Evolutionary conservation across 2,113 vertebrate species (phyloP).

Genomic region (Climacteris rufus): DNA sequence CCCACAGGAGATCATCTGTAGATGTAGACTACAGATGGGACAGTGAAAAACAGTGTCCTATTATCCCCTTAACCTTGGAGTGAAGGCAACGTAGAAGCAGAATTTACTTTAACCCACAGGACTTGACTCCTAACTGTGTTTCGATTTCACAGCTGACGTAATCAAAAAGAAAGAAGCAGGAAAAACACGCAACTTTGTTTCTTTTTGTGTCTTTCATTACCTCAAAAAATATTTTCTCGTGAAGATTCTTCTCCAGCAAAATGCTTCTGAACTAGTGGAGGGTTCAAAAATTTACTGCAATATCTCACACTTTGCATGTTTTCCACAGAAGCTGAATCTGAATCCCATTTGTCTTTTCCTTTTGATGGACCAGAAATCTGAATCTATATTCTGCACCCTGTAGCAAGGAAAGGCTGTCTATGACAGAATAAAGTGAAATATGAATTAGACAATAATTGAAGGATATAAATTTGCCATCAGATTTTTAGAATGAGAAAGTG

Average conservation of each 20-base stretch:
- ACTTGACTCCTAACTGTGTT: not conserved
- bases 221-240: not conserved
- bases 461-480: not conserved
- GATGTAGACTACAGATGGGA: not conserved
- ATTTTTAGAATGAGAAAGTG: not conserved
- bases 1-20: not conserved
- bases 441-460: not conserved
- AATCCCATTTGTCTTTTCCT: not conserved
- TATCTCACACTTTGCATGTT: not conserved
- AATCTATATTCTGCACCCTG: not conserved
- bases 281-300: not conserved
- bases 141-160: not conserved
- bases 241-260: not conserved
- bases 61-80: not conserved
- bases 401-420: not conserved
- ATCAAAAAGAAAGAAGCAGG: not conserved
- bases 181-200: not conserved
- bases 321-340: not conserved
- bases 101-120: not conserved
- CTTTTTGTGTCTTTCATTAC: not conserved
- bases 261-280: not conserved
- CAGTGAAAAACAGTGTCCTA: not conserved
- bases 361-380: not conserved
- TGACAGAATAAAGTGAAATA: not conserved
- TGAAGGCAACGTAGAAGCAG: not conserved